These are phyloP conservation scores for Eucidaris tribuloides DNA, from an alignment of 35 echinoderm and acorn worm species.

Conservation along the genomic window DNA sequence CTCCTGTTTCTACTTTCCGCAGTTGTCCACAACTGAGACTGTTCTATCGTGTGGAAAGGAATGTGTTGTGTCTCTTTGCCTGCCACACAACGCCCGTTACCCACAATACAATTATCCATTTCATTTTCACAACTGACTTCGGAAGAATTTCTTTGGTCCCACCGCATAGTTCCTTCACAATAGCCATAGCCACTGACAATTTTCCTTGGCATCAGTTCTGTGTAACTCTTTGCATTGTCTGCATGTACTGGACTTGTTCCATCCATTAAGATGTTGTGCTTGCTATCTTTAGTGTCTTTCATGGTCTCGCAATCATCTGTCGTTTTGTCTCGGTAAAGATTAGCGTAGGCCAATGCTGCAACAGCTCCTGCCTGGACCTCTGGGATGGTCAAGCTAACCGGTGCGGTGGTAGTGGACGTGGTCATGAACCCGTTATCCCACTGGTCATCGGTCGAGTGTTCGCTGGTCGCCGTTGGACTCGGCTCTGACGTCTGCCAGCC, in stretches of 20 bases:
- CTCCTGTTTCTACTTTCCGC: too few species aligned
- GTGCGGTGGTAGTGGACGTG: not conserved
- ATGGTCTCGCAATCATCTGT: not conserved
- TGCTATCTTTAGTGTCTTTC: not conserved
- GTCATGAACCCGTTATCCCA: constrained; percentile 18
- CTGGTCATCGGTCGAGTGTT: constrained; percentile 13
- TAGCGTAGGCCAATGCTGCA: constrained; percentile 91
- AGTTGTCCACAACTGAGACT: not conserved
- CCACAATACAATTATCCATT: not conserved
- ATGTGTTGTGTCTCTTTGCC: not conserved
- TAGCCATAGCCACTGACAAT: not conserved
- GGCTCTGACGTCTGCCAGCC: not conserved
- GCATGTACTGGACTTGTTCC: constrained; percentile 1
- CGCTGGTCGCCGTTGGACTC: constrained; percentile 5
- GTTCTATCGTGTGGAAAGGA: not conserved
- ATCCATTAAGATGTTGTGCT: not conserved
- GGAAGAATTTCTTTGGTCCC: not conserved
- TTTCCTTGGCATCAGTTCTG: constrained; percentile 62
- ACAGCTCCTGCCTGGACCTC: constrained; percentile 90
- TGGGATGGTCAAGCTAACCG: constrained; percentile 73
- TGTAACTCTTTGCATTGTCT: constrained; percentile 60
- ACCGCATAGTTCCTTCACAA: not conserved
- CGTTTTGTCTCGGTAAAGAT: constrained; percentile 84
- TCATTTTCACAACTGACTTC: not conserved
- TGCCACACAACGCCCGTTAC: not conserved